phyloP scores from a whole-genome alignment of 2,888 invertebrate species.

The Hirtodrosophila trivittata region DNA sequence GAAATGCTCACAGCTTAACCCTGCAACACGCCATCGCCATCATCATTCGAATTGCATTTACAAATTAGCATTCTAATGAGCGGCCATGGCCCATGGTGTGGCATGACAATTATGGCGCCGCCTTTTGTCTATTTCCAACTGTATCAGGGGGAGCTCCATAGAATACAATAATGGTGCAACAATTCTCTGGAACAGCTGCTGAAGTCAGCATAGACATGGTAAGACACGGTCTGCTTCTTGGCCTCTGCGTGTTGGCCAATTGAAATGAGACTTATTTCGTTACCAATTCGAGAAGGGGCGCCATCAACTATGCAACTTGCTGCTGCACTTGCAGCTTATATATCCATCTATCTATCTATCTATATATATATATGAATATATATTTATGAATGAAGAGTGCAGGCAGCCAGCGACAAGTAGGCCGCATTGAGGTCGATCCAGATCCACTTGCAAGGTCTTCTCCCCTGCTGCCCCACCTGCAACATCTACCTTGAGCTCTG shows the following conservation, averaged over 20 bases:
- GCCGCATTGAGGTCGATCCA: conserved; percentile 22
- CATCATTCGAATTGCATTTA: conserved; percentile 61
- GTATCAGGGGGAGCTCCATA: neutral
- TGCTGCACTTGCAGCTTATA: conserved; percentile 23
- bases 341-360: conserved; percentile 2
- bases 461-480: neutral
- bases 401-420: conserved; percentile 50
- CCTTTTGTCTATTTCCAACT: conserved; percentile 40
- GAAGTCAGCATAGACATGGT: conserved; percentile 27
- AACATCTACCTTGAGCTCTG: neutral
- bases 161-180: conserved; percentile 5
- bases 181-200: conserved; percentile 42
- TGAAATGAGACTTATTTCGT: conserved; percentile 56
- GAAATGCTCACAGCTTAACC: conserved; percentile 54
- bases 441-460: conserved; percentile 19
- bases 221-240: conserved; percentile 28
- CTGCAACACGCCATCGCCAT: conserved; percentile 21
- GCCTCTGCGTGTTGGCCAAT: conserved; percentile 72
- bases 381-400: conserved; percentile 50
- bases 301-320: conserved; percentile 5
- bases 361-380: neutral
- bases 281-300: too few species aligned
- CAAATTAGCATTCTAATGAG: conserved; percentile 76
- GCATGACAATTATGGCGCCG: conserved; percentile 70
- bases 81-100: conserved; percentile 37